These are phyloP conservation scores for Netelia fuscicornis DNA, from an alignment of 2,888 invertebrate genomes.

Conservation along the genomic window DNA sequence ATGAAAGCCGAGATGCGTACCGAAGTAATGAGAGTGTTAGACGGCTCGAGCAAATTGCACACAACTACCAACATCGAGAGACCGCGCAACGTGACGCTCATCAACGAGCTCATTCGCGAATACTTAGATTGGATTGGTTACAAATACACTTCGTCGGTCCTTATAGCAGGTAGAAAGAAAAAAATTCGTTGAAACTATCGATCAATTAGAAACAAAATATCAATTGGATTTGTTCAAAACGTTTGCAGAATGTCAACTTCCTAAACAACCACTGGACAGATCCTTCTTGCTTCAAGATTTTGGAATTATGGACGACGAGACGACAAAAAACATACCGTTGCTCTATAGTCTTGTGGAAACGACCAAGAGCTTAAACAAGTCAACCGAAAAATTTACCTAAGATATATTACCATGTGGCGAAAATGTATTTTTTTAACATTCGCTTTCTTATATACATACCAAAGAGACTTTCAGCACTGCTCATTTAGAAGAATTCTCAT, in stretches of 20 bases:
- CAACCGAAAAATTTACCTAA: conserved; percentile 41
- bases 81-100: conserved; percentile 83
- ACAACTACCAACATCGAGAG: conserved; percentile 74
- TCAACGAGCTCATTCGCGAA: conserved; percentile 89
- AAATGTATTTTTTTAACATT: neutral
- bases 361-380: conserved; percentile 82
- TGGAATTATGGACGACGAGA: conserved; percentile 86
- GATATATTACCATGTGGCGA: conserved; percentile 2
- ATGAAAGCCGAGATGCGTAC: conserved; percentile 82
- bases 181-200: neutral
- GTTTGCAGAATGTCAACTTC: conserved; percentile 80
- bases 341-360: conserved; percentile 86
- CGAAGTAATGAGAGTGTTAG: conserved; percentile 81
- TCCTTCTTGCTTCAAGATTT: conserved; percentile 81
- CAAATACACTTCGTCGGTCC: conserved; percentile 87
- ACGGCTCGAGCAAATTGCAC: conserved; percentile 75
- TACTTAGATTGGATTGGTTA: conserved; percentile 91
- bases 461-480: conserved; percentile 45
- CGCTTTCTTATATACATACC: conserved; percentile 8
- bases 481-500: conserved; percentile 74
- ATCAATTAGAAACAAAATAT: neutral
- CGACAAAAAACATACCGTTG: conserved; percentile 86
- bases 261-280: conserved; percentile 80
- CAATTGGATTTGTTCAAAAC: conserved; percentile 8
- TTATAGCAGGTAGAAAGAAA: conserved; percentile 84